Percentiles rank a stretch among this genome's conserved stretches.
Conservation (phyloP, 53 echinoderm and acorn worm genomes). For the Apostichopus leukothele region DNA sequence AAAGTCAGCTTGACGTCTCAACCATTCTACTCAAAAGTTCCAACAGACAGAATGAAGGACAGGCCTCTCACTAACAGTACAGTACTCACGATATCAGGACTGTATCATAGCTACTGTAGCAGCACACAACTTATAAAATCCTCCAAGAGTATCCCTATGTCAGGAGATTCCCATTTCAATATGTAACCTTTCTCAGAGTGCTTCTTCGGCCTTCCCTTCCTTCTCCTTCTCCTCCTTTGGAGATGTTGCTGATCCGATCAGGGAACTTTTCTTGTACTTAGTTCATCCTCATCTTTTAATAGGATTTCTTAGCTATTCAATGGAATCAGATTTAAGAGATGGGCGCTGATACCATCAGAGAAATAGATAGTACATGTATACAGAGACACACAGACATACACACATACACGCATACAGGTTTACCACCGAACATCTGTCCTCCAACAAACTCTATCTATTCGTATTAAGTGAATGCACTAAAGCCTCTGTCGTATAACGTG, state of each 20-base stretch:
- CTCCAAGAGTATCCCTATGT: background rate
- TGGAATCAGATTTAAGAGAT: background rate
- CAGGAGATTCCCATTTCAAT: background rate
- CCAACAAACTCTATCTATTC: no score
- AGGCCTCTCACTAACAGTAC: no score
- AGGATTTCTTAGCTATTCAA: background rate
- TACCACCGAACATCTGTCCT: no score
- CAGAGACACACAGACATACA: background rate
- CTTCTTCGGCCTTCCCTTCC: no score
- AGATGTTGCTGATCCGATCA: background rate
- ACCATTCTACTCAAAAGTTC: background rate
- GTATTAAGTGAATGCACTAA: no score
- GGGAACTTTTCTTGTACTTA: background rate
- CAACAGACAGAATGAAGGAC: background rate
- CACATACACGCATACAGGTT: no score
- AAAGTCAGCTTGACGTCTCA: background rate
- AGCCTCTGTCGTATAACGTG: no score
- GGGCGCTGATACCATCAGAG: no score
- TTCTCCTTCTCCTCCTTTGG: background rate
- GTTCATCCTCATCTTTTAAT: slow-evolving; percentile 8
- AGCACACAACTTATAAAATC: background rate
- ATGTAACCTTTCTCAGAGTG: background rate
- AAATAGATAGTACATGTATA: background rate
- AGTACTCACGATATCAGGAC: no score
- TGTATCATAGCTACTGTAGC: no score